phyloP scores from a whole-genome alignment of 2,797 vertebrate species.

The Australoheros facetus region DNA sequence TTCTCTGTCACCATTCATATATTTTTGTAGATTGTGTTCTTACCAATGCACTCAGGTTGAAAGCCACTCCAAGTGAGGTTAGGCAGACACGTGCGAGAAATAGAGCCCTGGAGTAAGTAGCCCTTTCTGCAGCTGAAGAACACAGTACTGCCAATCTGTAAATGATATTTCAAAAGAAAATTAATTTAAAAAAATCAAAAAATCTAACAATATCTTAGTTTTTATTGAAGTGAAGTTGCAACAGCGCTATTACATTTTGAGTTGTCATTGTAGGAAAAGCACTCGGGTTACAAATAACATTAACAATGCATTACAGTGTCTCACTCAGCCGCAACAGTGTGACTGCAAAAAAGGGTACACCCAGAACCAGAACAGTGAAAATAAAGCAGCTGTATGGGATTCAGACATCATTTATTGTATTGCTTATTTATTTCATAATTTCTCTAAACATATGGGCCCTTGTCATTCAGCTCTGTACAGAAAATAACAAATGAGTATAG shows the following conservation, averaged over 20 bases:
- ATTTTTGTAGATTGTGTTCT: constrained; percentile 56
- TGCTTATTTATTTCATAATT: constrained; percentile 1
- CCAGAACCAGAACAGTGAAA: neutral
- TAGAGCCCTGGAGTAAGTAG: constrained; percentile 95
- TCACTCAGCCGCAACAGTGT: neutral
- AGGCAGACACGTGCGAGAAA: constrained; percentile 93
- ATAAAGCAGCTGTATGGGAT: neutral
- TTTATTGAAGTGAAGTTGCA: neutral
- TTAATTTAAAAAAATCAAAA: neutral
- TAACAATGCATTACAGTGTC: neutral
- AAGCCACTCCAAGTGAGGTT: constrained; percentile 97
- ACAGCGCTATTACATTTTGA: neutral
- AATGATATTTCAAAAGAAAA: neutral
- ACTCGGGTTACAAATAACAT: neutral
- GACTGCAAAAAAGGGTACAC: neutral
- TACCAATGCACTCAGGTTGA: constrained; percentile 94
- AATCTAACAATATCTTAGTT: neutral
- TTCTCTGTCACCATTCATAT: neutral
- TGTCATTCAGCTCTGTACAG: neutral
- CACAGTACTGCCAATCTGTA: constrained; percentile 90
- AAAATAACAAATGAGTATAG: neutral
- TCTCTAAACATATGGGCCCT: neutral
- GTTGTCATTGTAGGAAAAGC: neutral
- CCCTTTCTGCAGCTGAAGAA: constrained; percentile 96
- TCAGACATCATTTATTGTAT: neutral